Evolutionary conservation across 2,888 invertebrate genomes (phyloP).

Genomic region (Caenorhabditis sulstoni): DNA sequence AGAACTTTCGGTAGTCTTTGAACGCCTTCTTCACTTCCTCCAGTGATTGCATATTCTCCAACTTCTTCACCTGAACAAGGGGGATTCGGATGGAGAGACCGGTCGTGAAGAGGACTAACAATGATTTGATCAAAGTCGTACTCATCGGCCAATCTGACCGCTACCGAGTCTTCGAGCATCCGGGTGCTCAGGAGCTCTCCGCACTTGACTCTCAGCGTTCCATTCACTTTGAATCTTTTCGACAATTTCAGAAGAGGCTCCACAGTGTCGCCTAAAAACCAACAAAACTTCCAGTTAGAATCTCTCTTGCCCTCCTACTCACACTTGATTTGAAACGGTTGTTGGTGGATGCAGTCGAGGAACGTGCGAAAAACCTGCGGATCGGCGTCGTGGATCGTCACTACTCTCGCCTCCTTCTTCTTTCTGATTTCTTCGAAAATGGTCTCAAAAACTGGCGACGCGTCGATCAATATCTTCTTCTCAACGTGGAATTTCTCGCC

Average conservation of each 20-base stretch:
- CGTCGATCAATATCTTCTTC: conserved; percentile 10
- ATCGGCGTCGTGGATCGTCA: conserved; percentile 10
- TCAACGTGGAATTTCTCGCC: conserved; percentile 3
- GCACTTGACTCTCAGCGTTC: neutral
- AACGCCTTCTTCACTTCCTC: too few species aligned
- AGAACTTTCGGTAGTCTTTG: too few species aligned
- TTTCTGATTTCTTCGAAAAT: conserved; percentile 1
- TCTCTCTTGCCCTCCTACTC: too few species aligned
- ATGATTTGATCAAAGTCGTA: conserved; percentile 23
- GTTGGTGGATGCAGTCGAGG: conserved; percentile 2
- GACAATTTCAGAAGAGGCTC: conserved; percentile 12
- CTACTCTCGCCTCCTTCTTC: neutral
- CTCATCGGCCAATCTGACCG: conserved; percentile 22
- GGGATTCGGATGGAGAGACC: too few species aligned
- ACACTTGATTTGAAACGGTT: conserved; percentile 8
- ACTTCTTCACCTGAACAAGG: too few species aligned
- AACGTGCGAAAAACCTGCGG: conserved; percentile 8
- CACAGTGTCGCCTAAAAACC: conserved; percentile 16
- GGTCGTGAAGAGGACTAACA: neutral
- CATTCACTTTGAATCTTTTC: conserved; percentile 11
- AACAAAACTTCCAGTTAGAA: too few species aligned
- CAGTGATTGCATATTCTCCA: too few species aligned
- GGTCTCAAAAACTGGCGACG: conserved; percentile 4
- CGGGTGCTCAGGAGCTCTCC: conserved; percentile 16
- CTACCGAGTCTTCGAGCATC: conserved; percentile 23